A percentile compares a stretch with the other conserved stretches of the same genome.
Conservation (phyloP, 2,113 vertebrate genomes). For the Oplegnathus fasciatus region DNA sequence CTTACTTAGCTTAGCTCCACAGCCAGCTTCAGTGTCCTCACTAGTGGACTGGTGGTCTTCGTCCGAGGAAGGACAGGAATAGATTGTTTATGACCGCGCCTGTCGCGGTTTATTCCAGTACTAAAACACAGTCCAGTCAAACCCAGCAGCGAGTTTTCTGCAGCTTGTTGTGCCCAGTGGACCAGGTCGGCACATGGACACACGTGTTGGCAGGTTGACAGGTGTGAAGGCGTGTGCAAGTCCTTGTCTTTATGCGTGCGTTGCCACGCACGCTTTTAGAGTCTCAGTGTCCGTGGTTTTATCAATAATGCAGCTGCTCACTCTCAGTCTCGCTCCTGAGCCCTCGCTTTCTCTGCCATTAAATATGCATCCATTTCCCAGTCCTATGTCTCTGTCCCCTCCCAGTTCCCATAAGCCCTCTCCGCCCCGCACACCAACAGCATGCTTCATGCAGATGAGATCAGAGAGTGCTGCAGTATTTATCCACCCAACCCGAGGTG, state of each 20-base stretch:
- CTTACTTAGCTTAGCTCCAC: slow-evolving; percentile 34
- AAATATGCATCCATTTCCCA: slow-evolving; percentile 81
- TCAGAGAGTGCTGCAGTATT: slow-evolving; percentile 12
- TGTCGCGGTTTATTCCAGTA: slow-evolving; percentile 34
- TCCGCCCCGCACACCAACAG: slow-evolving; percentile 22
- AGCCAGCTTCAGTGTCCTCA: background rate
- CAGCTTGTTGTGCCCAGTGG: slow-evolving; percentile 12
- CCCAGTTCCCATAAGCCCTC: slow-evolving; percentile 60
- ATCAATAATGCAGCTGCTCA: slow-evolving; percentile 82
- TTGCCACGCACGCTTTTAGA: slow-evolving; percentile 59
- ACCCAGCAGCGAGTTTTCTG: background rate
- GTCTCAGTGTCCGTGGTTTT: slow-evolving; percentile 66
- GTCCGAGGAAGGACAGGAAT: slow-evolving; percentile 48
- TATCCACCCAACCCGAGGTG: background rate
- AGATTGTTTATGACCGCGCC: slow-evolving; percentile 42
- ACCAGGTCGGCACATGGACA: slow-evolving; percentile 14
- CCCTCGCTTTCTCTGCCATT: slow-evolving; percentile 75
- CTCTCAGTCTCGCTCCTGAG: slow-evolving; percentile 67
- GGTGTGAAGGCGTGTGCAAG: slow-evolving; percentile 50
- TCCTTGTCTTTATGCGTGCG: slow-evolving; percentile 16
- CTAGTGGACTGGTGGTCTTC: slow-evolving; percentile 32
- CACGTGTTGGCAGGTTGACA: slow-evolving; percentile 62
- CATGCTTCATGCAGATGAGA: slow-evolving; percentile 37
- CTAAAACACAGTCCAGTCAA: slow-evolving; percentile 8
- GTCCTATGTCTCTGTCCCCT: slow-evolving; percentile 63